These are phyloP conservation scores for Drosophila bocki DNA, from an alignment of 1,140 invertebrate species.

Conservation along the genomic window DNA sequence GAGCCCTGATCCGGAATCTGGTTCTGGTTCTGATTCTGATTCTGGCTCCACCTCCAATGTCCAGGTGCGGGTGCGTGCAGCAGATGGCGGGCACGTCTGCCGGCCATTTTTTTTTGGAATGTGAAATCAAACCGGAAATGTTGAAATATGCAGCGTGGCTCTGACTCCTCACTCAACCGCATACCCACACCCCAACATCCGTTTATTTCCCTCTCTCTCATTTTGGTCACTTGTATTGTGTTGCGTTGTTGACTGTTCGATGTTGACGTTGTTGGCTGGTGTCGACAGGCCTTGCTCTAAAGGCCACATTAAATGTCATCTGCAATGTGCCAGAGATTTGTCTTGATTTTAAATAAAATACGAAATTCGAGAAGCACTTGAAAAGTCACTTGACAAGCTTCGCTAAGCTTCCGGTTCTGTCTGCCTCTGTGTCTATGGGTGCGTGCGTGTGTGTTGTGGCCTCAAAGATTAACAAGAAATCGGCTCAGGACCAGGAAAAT, in stretches of 20 bases:
- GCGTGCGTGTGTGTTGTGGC: not conserved
- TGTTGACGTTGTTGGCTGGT: conserved; percentile 34
- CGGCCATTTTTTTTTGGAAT: conserved; percentile 80
- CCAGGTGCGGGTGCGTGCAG: conserved; percentile 44
- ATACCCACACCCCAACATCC: not conserved
- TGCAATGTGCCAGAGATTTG: conserved; percentile 23
- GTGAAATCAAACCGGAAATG: conserved; percentile 81
- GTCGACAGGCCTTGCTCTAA: conserved; percentile 51
- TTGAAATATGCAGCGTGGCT: conserved; percentile 72
- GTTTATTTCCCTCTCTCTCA: not conserved
- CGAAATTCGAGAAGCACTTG: conserved; percentile 12
- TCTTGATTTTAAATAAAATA: conserved; percentile 30
- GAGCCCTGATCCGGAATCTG: not conserved
- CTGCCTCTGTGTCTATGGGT: not conserved
- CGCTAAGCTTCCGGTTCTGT: conserved; percentile 15
- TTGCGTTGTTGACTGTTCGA: conserved; percentile 5
- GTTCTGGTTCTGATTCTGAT: not conserved
- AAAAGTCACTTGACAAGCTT: conserved; percentile 3
- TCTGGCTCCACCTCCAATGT: not conserved
- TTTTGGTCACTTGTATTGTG: conserved; percentile 34
- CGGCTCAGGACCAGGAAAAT: conserved; percentile 23
- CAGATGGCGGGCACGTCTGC: conserved; percentile 71
- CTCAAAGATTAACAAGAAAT: conserved; percentile 21
- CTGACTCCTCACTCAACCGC: conserved; percentile 38
- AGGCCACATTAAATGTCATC: conserved; percentile 43